Evolutionary conservation across 2,888 invertebrate species (phyloP), one percentile per base, ranked within the genome.

Genomic region (Archaeoteleia sp.): DNA sequence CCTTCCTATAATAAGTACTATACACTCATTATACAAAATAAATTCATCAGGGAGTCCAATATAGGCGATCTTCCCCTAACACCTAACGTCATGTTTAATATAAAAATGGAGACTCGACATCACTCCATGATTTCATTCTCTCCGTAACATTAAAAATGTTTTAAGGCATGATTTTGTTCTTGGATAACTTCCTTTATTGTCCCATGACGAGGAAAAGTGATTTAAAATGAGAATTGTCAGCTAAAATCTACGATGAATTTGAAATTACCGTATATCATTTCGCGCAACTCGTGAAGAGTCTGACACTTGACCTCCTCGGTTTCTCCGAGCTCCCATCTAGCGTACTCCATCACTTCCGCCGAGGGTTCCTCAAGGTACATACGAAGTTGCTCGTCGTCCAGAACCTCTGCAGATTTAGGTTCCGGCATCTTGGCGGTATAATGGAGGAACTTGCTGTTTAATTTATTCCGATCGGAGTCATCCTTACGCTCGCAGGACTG

Each of bases 251-350:
- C 14, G 42, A 32, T 39, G 57, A 60, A 58, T 63, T 57, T 10
- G 17, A 61, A 70, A 74, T 81, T 85, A 93, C 93, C 92, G 78
- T 90, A 90, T 75, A 94, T 92, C 88, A 93, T 88, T 78, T 91
- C 91, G 29, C 91, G 87, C 29, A 95, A 88, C 76, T 94, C 91
- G 70, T 90, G 90, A 53, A 94, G 87, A n/a, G 90, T 88, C 77
- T 90, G 89, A 30, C 89, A 88, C 71, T 89, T 89, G 9, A 89
- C 90, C 79, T 91, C 90, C 1, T 92, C 91, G 74, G 91, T 89
- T 85, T 95, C 94, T 0, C 92, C 91, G 27, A 91, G 86, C 74
- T 90, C 87, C 70, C 89, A 87, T 48, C 88, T 87, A 0, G 94
- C 92, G 80, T 91, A 90, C 74, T 92, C 90, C 74, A 88, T 81